Base-by-base conservation (phyloP, 2,797 vertebrate genomes). In the Thalassophryne amazonica region DNA sequence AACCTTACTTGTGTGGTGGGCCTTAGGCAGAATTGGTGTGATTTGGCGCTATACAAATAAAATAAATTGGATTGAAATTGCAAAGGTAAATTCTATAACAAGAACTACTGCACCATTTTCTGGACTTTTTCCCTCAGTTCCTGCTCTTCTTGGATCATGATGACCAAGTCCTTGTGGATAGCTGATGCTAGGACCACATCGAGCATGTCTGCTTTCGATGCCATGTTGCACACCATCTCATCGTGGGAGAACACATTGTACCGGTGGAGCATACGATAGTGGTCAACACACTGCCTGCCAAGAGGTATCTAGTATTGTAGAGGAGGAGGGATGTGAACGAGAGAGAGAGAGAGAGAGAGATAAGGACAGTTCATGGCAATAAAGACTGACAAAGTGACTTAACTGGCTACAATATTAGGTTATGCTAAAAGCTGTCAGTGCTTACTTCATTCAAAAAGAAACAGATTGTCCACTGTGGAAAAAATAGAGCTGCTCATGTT, bases 191-290 rank as follows among this genome's bases (percentile, higher is more conserved):
- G 89, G 10, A 98, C 94, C 3, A 98, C 89, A 0, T 94, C 93
- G 0, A 99, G 86, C 0, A 81, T 80, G 3, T 83, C 81, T 0
- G 94, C 94, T 73, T 97, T 96, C 46, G 79, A 81, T 17, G 96
- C 96, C 94, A 99, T 98, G 77, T 94, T 96, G 60, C 95, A 98
- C 38, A 98, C 94, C 95, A 99, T 97, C 86, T 99, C 95, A 8
- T 98, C 96, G 0, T 99, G 97, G 45, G 97, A 99, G 69, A 99
- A 99, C 7, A 99, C 97, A 0, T 96, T 98, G 54, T 99, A 98
- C 10, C 97, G 93, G 73, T 94, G 86, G 4, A 99, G 90, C 34
- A 88, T 57, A 0, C 97, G 93, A 47, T 99, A 99, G 65, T 99
- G 97, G 37, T 97, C 93, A 15, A 99, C 93, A n/a, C 97, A 99